Percentiles rank a stretch among this genome's conserved stretches.
These are phyloP conservation scores for Leptinotarsa defecta DNA, from an alignment of 1,140 invertebrate species.

Conservation along the genomic window DNA sequence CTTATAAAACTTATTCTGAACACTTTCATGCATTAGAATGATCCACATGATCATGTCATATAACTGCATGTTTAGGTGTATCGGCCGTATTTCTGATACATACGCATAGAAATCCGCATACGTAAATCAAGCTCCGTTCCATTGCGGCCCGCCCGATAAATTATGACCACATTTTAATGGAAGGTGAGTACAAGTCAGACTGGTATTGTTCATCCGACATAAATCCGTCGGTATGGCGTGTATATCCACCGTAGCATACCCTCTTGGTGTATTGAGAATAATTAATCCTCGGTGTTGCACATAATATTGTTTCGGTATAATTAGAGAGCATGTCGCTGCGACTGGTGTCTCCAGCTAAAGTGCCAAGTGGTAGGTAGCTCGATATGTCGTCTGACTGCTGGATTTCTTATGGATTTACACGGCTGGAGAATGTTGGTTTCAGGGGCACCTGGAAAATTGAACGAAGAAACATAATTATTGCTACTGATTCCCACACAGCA, in stretches of 20 bases:
- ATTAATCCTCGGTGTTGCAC: slow-evolving; percentile 48
- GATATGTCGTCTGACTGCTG: background rate
- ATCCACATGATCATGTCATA: no score
- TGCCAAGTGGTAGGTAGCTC: background rate
- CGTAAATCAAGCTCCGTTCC: background rate
- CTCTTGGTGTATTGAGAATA: slow-evolving; percentile 43
- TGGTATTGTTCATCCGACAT: slow-evolving; percentile 28
- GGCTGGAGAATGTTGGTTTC: no score
- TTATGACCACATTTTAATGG: slow-evolving; percentile 18
- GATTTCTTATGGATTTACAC: no score
- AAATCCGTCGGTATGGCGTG: slow-evolving; percentile 30
- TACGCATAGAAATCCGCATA: no score
- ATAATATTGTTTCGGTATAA: slow-evolving; percentile 51
- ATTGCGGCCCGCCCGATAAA: slow-evolving; percentile 4
- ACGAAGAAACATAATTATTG: no score
- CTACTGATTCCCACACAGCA: no score
- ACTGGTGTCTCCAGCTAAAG: slow-evolving; percentile 25
- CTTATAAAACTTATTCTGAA: no score
- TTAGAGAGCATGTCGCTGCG: slow-evolving; percentile 43
- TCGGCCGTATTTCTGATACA: no score
- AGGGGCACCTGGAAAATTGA: no score
- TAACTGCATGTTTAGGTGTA: no score
- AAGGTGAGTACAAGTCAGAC: slow-evolving; percentile 25
- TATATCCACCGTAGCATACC: slow-evolving; percentile 29
- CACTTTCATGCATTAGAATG: no score